Base-by-base conservation (phyloP, 2,113 vertebrate species). In the Chaenogobius annularis region DNA sequence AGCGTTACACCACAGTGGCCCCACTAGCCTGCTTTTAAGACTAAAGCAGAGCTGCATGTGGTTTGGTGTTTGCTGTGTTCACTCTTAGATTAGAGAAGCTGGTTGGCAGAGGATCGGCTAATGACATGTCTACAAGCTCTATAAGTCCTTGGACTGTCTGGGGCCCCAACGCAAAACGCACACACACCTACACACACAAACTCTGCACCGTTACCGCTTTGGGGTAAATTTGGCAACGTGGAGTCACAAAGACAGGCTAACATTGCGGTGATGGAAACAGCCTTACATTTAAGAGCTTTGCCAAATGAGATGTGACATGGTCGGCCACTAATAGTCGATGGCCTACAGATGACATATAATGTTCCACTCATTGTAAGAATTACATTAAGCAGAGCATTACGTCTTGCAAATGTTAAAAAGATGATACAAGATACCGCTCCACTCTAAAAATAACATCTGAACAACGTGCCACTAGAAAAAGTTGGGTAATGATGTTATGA, bases 31-130 rank as follows among this genome's bases (percentile, higher is more conserved):
- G 52, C 69, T 83, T 79, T 83, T 37, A 14, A 82, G 84, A 85
- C 85, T 78, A 85, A 83, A 88, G 86, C 87, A 82, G 87, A 89
- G 79, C 79, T 56, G 81, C 70, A 75, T 85, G 90, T 70, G 88
- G 89, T 88, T 88, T 85, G 81, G 81, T 90, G 88, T 91, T 91
- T 89, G 87, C 81, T 88, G 86, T 86, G 89, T 86, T 82, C 76
- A 19, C 74, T 77, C 84, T 84, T 76, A 86, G 87, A 91, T 89
- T 90, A 90, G 84, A 85, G 90, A 78, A 66, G 78, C 86, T 84
- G 87, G 77, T 89, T 90, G 87, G 83, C 84, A 77, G 74, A 87
- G 85, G 83, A 87, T 85, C 63, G 81, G 84, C 77, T 92, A 92
- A 93, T 89, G 85, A 86, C 87, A 92, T 81, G 84, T 86, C 87